These are phyloP conservation scores for Agelas oroides DNA, from an alignment of 37 sponge, comb jelly and placozoan species.

Conservation along the genomic window DNA sequence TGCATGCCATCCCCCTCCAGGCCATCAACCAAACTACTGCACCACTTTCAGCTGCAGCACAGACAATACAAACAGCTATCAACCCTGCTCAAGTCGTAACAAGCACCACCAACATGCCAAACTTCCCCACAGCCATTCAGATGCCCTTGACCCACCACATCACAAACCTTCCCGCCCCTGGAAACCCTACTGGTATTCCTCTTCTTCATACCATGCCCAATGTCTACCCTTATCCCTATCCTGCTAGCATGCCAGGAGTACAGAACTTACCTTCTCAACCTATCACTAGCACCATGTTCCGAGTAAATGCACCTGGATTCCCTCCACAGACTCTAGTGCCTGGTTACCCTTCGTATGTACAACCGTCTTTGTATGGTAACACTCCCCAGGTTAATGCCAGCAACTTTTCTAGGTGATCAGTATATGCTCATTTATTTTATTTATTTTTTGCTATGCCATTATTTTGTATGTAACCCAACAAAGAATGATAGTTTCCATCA, in stretches of 20 bases:
- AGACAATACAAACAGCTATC: too few relatives aligned
- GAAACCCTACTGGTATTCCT: slow-evolving; percentile 22
- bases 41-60: too few relatives aligned
- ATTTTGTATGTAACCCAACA: too few relatives aligned
- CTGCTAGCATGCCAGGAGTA: background rate
- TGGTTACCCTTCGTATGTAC: slow-evolving; percentile 11
- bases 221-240: slow-evolving; percentile 40
- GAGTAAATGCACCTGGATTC: slow-evolving; percentile 5
- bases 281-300: slow-evolving; percentile 1
- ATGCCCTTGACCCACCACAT: slow-evolving; percentile 39
- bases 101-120: too few relatives aligned
- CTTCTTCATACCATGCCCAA: slow-evolving; percentile 17
- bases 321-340: slow-evolving; percentile 23
- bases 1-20: too few relatives aligned
- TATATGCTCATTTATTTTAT: background rate
- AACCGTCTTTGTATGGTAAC: slow-evolving; percentile 28
- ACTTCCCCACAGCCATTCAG: background rate
- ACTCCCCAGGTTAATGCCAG: background rate
- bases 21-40: too few relatives aligned
- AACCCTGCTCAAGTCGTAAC: too few relatives aligned
- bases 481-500: too few relatives aligned
- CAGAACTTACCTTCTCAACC: slow-evolving; percentile 25
- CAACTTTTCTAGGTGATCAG: background rate
- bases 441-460: background rate
- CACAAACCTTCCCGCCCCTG: background rate